Evolutionary conservation across 2,888 invertebrate genomes (phyloP).

Genomic region (Polyommatus icarus): DNA sequence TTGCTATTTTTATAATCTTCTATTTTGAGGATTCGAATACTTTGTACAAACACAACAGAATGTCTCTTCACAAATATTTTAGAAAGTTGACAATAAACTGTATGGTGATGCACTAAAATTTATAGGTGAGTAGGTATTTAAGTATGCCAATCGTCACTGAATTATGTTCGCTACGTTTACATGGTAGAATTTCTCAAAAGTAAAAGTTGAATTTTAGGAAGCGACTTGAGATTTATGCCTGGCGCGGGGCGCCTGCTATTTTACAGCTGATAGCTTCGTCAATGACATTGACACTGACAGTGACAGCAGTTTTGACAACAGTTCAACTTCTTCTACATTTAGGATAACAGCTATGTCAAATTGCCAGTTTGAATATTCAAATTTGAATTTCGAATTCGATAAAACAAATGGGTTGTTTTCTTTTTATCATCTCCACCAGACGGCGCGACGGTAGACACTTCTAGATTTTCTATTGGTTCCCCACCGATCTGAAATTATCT

Average conservation of each 20-base stretch:
- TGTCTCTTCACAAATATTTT: slow-evolving; percentile 1
- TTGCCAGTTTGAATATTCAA: no score
- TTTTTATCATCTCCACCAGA: no score
- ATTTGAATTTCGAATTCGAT: no score
- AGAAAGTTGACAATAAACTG: neutral
- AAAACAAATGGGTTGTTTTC: no score
- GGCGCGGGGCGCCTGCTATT: neutral
- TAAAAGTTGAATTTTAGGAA: slow-evolving; percentile 16
- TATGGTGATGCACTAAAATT: slow-evolving; percentile 7
- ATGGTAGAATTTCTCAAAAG: slow-evolving; percentile 15
- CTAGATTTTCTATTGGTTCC: no score
- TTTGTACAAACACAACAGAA: neutral
- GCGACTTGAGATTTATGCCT: neutral
- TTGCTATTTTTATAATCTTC: neutral
- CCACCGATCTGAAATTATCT: no score
- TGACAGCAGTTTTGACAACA: no score
- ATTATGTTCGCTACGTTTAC: slow-evolving; percentile 1
- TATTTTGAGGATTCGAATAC: neutral
- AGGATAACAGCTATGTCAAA: no score
- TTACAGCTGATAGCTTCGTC: neutral
- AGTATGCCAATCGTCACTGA: neutral
- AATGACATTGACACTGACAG: neutral
- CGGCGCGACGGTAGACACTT: no score
- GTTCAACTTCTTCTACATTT: no score
- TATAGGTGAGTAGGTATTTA: slow-evolving; percentile 1